Base-by-base conservation (phyloP, 2,888 invertebrate species). In the Heliconius erato region DNA sequence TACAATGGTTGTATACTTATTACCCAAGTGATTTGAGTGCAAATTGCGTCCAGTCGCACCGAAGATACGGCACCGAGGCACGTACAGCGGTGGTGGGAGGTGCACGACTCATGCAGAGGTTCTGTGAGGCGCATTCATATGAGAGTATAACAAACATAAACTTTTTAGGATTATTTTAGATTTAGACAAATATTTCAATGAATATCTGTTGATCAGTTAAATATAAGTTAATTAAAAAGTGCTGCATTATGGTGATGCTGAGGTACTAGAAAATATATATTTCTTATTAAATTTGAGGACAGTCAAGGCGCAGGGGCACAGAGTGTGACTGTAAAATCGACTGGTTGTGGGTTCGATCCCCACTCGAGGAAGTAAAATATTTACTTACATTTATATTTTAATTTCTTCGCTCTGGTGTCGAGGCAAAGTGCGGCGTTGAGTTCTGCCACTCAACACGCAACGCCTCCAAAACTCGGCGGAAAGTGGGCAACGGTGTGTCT, bases 21-120 rank as follows among this genome's bases (percentile, higher is more conserved):
- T 63, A 65, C 74, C 54, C 54, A 69, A 79, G 81, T 81, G 69
- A 63, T 40, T 54, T 40, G 82, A 86, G 86, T 88, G 84, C 87
- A 85, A 84, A 81, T 80, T 85, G 82, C 77, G 88, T 88, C 79
- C 88, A 72, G 71, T 78, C 84, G 88, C 84, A 89, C 89, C 77
- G 71, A 32, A 83, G 59, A 86, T 80, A 65, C 81, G 63, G 54
- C 2, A 16, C 49, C 49, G 49, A 49, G 16, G 49, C 16, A 49
- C 49, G 49, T 16, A 49, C 49, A 65, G 54, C 63, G 72, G 23
- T 67, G 49, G 79, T 79, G 79, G 82, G 71, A 44, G 82, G 69
- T 74, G 65, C 32, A 16, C 72, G 59, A 82, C 79, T 85, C 80
- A 82, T 83, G 81, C 82, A 82, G 68, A 68, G 72, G 72, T 14